Conservation (phyloP, 2,888 invertebrate species). For the Ctena decussata region DNA sequence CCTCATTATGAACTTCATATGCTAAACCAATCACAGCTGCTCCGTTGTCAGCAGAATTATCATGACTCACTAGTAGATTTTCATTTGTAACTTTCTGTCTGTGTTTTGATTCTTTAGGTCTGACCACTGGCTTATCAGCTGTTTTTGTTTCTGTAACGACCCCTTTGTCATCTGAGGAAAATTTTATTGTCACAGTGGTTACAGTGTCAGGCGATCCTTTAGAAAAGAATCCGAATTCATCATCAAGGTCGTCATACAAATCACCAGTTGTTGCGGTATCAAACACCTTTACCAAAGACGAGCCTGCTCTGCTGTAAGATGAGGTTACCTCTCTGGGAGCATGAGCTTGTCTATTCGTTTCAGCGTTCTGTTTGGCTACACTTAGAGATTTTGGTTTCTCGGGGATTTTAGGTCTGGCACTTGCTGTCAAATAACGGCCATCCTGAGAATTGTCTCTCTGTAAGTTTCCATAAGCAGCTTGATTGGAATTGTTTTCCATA, state of each 20-base stretch:
- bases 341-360: conserved; percentile 35
- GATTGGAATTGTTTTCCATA: too few relatives aligned
- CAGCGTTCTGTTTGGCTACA: not conserved
- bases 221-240: conserved; percentile 36
- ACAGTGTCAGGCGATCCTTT: conserved; percentile 52
- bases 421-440: not conserved
- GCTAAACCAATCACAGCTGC: not conserved
- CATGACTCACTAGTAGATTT: not conserved
- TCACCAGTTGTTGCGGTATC: conserved; percentile 51
- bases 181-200: conserved; percentile 59
- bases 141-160: conserved; percentile 43
- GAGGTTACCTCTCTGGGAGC: conserved; percentile 1
- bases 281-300: conserved; percentile 48
- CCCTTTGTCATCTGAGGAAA: conserved; percentile 39
- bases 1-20: not conserved
- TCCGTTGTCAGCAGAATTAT: too few relatives aligned
- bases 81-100: not conserved
- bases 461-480: not conserved
- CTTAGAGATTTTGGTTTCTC: not conserved
- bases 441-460: not conserved
- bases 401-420: not conserved
- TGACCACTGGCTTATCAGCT: not conserved
- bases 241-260: conserved; percentile 18
- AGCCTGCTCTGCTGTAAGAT: not conserved
- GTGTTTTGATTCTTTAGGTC: not conserved